Percentiles rank a stretch among this genome's conserved stretches.
phyloP scores from a whole-genome alignment of 1,140 invertebrate genomes.

The Drosophila kanapiae region DNA sequence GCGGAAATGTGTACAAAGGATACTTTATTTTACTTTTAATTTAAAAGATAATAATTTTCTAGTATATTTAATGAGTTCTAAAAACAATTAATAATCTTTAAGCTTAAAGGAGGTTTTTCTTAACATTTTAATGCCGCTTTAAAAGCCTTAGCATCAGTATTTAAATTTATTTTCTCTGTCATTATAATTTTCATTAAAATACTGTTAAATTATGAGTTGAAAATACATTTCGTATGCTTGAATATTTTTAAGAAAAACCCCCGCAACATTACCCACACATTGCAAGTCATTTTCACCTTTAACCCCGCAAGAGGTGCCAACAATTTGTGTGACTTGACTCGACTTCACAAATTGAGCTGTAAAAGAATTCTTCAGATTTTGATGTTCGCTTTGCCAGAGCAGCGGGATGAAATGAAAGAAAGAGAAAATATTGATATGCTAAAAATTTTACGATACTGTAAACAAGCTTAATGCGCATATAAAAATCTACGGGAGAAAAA shows the following conservation, averaged over 20 bases:
- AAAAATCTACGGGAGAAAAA: slow-evolving; percentile 34
- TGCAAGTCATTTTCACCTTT: not conserved
- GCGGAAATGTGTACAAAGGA: no score
- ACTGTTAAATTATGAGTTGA: not conserved
- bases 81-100: not conserved
- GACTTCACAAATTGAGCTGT: slow-evolving; percentile 71
- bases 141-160: not conserved
- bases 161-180: not conserved
- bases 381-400: slow-evolving; percentile 49
- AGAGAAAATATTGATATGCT: slow-evolving; percentile 44
- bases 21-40: no score
- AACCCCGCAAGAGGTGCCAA: not conserved
- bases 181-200: not conserved
- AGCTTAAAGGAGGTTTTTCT: not conserved
- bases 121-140: not conserved
- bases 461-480: slow-evolving; percentile 76
- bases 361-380: slow-evolving; percentile 63
- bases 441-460: slow-evolving; percentile 81
- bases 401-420: slow-evolving; percentile 22
- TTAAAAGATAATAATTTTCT: no score
- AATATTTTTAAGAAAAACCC: not conserved
- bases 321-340: slow-evolving; percentile 14
- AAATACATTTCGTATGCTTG: not conserved
- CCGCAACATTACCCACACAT: not conserved
- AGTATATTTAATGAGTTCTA: no score